Base-by-base conservation (phyloP, 2,113 vertebrate species). In the Thunnus thynnus region DNA sequence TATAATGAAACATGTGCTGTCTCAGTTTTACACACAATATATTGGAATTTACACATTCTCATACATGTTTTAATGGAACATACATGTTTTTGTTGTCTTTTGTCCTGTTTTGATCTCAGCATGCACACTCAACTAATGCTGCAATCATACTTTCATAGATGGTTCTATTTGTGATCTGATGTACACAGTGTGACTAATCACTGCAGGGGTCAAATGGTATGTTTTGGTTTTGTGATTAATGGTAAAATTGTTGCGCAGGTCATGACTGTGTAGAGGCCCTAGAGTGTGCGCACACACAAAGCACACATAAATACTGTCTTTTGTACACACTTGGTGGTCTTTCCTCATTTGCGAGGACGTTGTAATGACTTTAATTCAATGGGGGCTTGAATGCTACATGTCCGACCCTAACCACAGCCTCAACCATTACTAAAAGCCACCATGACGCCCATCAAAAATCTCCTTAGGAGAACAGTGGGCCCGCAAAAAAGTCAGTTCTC, bases 151-250 rank as follows among this genome's bases (percentile, higher is more conserved):
- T 72, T 72, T 73, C 47, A 27, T 9, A 41, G 22, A 73, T 56
- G 47, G 3, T 57, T 79, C n/a, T 67, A 60, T 41, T 64, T 77
- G 70, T 13, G 11, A 57, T 46, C 17, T 47, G 36, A 76, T 57
- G 25, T 46, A 51, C n/a, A 71, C 61, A 61, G 17, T 5, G 9
- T 80, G 83, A 88, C 18, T 47, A 47, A 80, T 89, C 22, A 13
- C 70, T 20, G 1, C 69, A 62, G 25, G 50, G 86, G 65, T 86
- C 79, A 79, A 56, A 30, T 7, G 58, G 7, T 46, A 10, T 81
- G 73, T 74, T 86, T 85, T 71, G 18, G 8, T 82, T 81, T 81
- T 13, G 50, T 48, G 64, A 86, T 44, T 64, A 67, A 85, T 61
- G 41, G 41, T 61, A 17, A 47, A 79, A 52, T n/a, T 72, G 46